Conservation (phyloP, 2,888 invertebrate species). For the Acleris laterana region DNA sequence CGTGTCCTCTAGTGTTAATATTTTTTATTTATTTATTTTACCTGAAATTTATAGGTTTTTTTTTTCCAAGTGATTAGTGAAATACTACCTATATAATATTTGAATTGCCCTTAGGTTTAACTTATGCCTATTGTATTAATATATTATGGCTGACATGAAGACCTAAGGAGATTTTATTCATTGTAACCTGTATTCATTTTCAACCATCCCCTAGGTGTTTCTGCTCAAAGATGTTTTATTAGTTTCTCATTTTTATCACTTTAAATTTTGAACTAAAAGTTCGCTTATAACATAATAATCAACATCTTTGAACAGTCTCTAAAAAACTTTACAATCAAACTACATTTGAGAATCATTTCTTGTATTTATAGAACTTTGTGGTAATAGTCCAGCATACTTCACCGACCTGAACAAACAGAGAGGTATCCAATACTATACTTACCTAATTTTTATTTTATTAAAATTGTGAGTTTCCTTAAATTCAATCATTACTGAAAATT, state of each 20-base stretch:
- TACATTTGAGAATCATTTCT: slow-evolving; percentile 85
- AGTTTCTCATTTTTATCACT: neutral
- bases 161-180: neutral
- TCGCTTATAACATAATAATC: slow-evolving; percentile 12
- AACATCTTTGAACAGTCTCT: slow-evolving; percentile 66
- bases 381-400: slow-evolving; percentile 85
- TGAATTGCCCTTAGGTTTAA: too few species aligned
- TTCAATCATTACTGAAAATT: slow-evolving; percentile 36
- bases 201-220: slow-evolving; percentile 38
- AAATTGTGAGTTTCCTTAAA: slow-evolving; percentile 50
- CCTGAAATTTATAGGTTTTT: too few species aligned
- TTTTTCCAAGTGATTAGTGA: too few species aligned
- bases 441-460: slow-evolving; percentile 64
- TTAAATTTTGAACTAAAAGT: too few species aligned
- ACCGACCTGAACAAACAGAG: slow-evolving; percentile 84
- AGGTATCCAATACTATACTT: slow-evolving; percentile 83
- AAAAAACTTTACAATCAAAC: slow-evolving; percentile 66
- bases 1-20: slow-evolving; percentile 31
- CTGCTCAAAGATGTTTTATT: slow-evolving; percentile 58
- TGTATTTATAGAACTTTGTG: slow-evolving; percentile 86
- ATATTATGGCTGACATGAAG: neutral
- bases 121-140: neutral
- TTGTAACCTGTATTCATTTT: slow-evolving; percentile 9
- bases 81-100: too few species aligned
- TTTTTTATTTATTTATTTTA: too few species aligned